A percentile compares a stretch with the other conserved stretches of the same genome.
phyloP scores from a whole-genome alignment of 2,888 invertebrate species.

The Lamproptera curius region DNA sequence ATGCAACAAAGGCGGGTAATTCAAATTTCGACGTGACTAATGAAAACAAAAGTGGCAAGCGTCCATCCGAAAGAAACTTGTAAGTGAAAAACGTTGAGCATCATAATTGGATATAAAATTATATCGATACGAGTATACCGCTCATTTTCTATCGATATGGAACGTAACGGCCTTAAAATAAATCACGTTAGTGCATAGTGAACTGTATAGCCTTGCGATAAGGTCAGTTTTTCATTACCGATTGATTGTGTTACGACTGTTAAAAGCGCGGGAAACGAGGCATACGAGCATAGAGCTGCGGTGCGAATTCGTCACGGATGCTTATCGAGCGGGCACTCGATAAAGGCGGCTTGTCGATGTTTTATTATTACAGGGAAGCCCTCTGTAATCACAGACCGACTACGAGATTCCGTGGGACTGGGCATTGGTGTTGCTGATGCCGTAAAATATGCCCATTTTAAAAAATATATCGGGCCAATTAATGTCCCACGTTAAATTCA shows the following conservation, averaged over 20 bases:
- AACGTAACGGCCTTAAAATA: conserved; percentile 20
- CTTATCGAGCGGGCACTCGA: conserved; percentile 71
- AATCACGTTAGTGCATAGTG: conserved; percentile 22
- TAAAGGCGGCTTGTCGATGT: conserved; percentile 69
- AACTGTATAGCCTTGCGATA: conserved; percentile 16
- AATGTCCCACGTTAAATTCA: too few species aligned
- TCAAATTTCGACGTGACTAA: neutral
- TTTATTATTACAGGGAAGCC: conserved; percentile 63
- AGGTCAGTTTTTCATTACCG: conserved; percentile 27
- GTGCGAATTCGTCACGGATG: conserved; percentile 76
- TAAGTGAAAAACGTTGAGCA: conserved; percentile 45
- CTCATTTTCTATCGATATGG: conserved; percentile 39
- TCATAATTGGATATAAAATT: conserved; percentile 69
- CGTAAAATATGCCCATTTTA: conserved; percentile 25
- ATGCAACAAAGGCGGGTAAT: too few species aligned
- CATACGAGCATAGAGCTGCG: conserved; percentile 48
- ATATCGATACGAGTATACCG: conserved; percentile 65
- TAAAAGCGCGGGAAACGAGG: conserved; percentile 14
- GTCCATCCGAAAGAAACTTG: conserved; percentile 27
- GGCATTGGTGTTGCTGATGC: conserved; percentile 43
- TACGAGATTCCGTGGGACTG: conserved; percentile 48
- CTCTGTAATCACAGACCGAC: conserved; percentile 55
- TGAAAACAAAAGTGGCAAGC: conserved; percentile 1
- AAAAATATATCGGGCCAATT: neutral
- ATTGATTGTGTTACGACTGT: neutral